phyloP scores from a whole-genome alignment of 1,140 invertebrate genomes.

The Caenorhabditis briggsae region DNA sequence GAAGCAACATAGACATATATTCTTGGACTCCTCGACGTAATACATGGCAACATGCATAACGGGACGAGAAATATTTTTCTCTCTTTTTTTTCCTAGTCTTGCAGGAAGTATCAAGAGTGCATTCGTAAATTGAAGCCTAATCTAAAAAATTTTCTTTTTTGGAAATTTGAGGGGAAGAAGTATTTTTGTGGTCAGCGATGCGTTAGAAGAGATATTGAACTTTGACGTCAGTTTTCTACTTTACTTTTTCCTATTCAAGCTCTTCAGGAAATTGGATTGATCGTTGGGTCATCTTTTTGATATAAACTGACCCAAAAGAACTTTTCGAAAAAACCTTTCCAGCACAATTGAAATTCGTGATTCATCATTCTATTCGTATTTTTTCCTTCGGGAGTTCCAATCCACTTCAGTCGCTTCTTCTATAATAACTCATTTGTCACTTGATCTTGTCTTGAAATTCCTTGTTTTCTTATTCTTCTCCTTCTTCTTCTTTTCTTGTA shows the following conservation, averaged over 20 bases:
- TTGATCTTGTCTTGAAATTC: not conserved
- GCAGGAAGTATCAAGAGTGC: too few relatives aligned
- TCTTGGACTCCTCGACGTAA: too few relatives aligned
- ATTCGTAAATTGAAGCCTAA: too few relatives aligned
- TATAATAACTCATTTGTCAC: constrained; percentile 9
- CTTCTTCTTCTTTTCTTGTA: too few relatives aligned
- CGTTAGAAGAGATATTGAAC: constrained; percentile 1
- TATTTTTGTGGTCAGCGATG: not conserved
- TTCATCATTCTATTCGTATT: not conserved
- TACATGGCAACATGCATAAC: too few relatives aligned
- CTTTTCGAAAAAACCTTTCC: too few relatives aligned
- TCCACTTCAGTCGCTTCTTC: too few relatives aligned
- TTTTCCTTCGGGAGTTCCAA: not conserved
- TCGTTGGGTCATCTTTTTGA: not conserved
- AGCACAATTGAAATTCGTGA: not conserved
- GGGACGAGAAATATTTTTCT: too few relatives aligned
- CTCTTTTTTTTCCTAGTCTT: too few relatives aligned
- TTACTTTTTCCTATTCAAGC: not conserved
- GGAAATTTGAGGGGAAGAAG: not conserved
- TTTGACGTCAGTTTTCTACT: constrained; percentile 11
- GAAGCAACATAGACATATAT: too few relatives aligned
- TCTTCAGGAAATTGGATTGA: not conserved
- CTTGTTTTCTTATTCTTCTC: too few relatives aligned
- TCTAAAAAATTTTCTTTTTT: too few relatives aligned
- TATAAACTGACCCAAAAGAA: not conserved